These are phyloP conservation scores for Acipenser transmontanus DNA, from an alignment of 2,797 vertebrate species.

Conservation along the genomic window DNA sequence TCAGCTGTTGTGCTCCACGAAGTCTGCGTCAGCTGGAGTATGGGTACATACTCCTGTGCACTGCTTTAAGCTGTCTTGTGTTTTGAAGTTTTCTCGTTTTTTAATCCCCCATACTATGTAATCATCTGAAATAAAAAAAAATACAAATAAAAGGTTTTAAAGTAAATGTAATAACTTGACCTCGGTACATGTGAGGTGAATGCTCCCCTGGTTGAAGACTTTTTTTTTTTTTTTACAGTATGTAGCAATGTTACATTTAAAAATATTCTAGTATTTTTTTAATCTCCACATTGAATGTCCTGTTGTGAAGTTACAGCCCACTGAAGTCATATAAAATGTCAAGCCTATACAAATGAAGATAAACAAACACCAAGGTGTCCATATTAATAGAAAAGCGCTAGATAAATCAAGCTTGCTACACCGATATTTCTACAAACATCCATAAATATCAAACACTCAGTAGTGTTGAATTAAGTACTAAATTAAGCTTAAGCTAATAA, in stretches of 20 bases:
- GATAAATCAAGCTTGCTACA: too few species aligned
- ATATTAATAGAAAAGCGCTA: too few species aligned
- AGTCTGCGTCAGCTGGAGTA: slow-evolving; percentile 19
- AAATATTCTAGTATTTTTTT: not conserved
- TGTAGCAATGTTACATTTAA: not conserved
- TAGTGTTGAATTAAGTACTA: too few species aligned
- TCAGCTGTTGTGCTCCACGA: slow-evolving; percentile 9
- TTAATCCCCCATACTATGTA: slow-evolving; percentile 24
- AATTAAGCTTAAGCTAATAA: too few species aligned
- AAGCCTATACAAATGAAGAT: not conserved
- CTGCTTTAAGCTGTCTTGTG: slow-evolving; percentile 19
- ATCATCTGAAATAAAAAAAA: slow-evolving; percentile 29
- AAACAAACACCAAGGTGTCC: not conserved
- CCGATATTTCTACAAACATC: too few species aligned
- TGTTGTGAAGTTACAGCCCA: not conserved
- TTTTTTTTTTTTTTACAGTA: not conserved
- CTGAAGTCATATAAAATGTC: too few species aligned
- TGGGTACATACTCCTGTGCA: slow-evolving; percentile 21
- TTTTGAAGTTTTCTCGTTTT: slow-evolving; percentile 12
- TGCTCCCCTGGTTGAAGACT: not conserved
- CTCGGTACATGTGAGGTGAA: too few species aligned
- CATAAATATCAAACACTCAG: too few species aligned
- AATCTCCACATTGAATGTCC: not conserved
- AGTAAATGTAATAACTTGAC: not conserved
- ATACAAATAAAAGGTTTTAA: not conserved